phyloP scores from a whole-genome alignment of 2,797 vertebrate genomes.

The Chrysocyon brachyurus region DNA sequence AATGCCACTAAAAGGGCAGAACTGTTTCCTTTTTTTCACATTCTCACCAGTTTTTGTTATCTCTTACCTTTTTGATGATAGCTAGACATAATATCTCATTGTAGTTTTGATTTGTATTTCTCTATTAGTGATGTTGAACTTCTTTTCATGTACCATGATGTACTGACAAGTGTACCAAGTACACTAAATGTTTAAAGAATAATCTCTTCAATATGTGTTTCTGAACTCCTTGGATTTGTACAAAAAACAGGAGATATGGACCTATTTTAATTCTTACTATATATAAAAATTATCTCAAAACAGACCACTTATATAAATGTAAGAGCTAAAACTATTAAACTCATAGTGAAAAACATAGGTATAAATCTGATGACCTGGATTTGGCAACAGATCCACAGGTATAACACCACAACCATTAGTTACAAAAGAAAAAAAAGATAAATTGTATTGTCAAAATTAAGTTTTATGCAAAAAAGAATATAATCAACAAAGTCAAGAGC shows the following conservation, averaged over 20 bases:
- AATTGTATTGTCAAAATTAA: neutral
- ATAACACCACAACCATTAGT: neutral
- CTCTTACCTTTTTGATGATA: neutral
- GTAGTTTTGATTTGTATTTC: neutral
- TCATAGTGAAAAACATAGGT: neutral
- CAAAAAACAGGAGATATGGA: neutral
- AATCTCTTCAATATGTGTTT: neutral
- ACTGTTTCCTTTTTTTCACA: neutral
- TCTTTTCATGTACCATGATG: neutral
- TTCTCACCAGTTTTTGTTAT: neutral
- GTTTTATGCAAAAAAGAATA: neutral
- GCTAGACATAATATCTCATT: neutral
- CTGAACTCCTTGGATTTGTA: neutral
- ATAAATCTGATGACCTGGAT: neutral
- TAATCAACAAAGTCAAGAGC: neutral
- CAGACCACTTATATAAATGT: neutral
- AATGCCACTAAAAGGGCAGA: neutral
- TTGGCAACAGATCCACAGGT: neutral
- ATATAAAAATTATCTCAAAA: neutral
- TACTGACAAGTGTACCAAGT: neutral
- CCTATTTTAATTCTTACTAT: neutral
- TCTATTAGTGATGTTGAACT: neutral
- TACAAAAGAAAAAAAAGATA: neutral
- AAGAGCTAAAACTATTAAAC: neutral
- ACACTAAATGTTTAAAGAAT: neutral